Percentiles rank a stretch among this genome's conserved stretches.
Evolutionary conservation across 2,888 invertebrate species (phyloP).

Genomic region (Oasisia sp.): DNA sequence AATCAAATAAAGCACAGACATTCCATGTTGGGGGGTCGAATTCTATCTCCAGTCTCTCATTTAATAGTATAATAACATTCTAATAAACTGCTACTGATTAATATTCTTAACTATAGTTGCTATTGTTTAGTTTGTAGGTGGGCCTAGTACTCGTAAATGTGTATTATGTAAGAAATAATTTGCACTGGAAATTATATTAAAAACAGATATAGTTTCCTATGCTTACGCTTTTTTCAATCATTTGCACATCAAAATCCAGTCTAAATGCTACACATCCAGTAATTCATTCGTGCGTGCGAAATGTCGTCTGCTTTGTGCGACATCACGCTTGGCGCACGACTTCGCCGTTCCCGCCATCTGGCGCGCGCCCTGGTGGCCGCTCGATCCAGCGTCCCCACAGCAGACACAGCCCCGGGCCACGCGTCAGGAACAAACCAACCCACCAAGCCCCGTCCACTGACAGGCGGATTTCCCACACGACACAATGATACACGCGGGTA

Average conservation of each 20-base stretch:
- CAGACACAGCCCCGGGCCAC: background rate
- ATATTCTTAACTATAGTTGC: too few relatives aligned
- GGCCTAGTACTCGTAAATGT: too few relatives aligned
- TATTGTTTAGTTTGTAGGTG: too few relatives aligned
- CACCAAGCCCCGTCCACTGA: background rate
- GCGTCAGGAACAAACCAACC: background rate
- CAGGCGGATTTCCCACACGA: background rate
- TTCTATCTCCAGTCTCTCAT: too few relatives aligned
- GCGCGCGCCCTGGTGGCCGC: background rate
- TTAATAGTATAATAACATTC: too few relatives aligned
- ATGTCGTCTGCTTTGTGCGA: background rate
- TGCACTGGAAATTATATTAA: too few relatives aligned
- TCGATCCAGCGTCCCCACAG: background rate
- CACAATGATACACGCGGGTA: background rate
- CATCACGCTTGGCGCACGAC: background rate
- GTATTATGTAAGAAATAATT: too few relatives aligned
- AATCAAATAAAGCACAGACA: too few relatives aligned
- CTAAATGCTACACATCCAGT: conserved; percentile 3
- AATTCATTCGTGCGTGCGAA: background rate
- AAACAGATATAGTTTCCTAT: too few relatives aligned
- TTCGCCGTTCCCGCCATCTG: background rate
- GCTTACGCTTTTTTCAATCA: background rate
- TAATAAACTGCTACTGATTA: too few relatives aligned
- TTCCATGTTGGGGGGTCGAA: too few relatives aligned
- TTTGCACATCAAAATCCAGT: background rate